Evolutionary conservation across 2,797 vertebrate genomes (phyloP), one percentile per base, ranked within the genome.

Genomic region (Rhinatrema bivittatum): DNA sequence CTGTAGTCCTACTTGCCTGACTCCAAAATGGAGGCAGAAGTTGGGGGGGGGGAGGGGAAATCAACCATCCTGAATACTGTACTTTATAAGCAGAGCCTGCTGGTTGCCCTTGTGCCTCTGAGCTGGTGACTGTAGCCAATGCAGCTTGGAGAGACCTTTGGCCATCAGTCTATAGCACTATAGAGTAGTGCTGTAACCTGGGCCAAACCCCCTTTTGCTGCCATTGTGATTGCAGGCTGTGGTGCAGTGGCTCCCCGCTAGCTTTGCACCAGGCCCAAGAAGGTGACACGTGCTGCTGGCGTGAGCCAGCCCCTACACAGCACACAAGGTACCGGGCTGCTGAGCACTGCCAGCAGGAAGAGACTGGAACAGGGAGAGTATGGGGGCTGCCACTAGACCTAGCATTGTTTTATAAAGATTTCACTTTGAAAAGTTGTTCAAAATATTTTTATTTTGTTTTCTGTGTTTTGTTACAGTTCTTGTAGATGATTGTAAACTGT

Each of bases 401-500:
- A 73, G 73, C 70, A 67, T 68, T 56, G 59, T n/a, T 64, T 69
- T 69, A 59, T 70, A 74, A 64, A 76, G 65, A 73, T 74, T 56
- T 62, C 68, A 79, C 68, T 77, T 74, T 46, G 64, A 23, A 60
- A 73, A 74, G 70, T 63, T 57, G 58, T 67, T 74, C 70, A 81
- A 78, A 78, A 78, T 81, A 78, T 79, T 75, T 84, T 78, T 69
- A n/a, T n/a, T 68, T 60, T 61, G 81, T 81, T 72, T 70, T 78
- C 73, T 76, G 71, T 76, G 76, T 81, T 82, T 60, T 46, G 74
- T 86, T 83, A 66, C 62, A 66, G 70, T 43, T 73, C 78, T 74
- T 79, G 79, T 83, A 86, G 80, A 82, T 73, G n/a, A n/a, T n/a
- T 79, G 79, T 69, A 78, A 81, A 71, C 77, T 79, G 79, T 69